Conservation (phyloP, 2,888 invertebrate species). For the Leucophenga montana region DNA sequence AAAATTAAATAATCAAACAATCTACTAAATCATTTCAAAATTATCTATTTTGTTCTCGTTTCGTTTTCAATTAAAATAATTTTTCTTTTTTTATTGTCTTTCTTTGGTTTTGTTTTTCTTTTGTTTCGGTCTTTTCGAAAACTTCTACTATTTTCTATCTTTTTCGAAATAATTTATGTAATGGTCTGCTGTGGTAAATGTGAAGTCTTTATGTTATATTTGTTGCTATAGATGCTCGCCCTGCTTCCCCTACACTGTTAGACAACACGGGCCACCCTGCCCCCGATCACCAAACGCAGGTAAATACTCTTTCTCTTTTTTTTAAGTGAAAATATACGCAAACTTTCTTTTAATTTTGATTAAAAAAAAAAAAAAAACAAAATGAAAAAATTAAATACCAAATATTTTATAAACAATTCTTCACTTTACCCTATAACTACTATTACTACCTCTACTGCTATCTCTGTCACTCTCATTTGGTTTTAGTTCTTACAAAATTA, state of each 20-base stretch:
- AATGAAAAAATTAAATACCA: constrained; percentile 47
- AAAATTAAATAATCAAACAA: constrained; percentile 10
- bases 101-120: constrained; percentile 33
- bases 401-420: constrained; percentile 50
- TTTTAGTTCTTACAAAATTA: constrained; percentile 47
- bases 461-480: constrained; percentile 59
- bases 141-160: constrained; percentile 60
- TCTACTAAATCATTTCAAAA: constrained; percentile 41
- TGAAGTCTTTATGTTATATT: constrained; percentile 84
- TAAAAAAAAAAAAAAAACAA: constrained; percentile 46
- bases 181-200: constrained; percentile 75
- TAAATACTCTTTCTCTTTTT: constrained; percentile 75
- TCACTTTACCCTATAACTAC: constrained; percentile 39
- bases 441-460: constrained; percentile 36
- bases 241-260: constrained; percentile 89
- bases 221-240: constrained; percentile 95
- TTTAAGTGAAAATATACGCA: constrained; percentile 29
- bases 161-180: constrained; percentile 67
- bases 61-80: constrained; percentile 8
- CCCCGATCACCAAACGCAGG: constrained; percentile 83
- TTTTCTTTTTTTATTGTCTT: constrained; percentile 26
- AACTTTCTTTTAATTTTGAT: constrained; percentile 52
- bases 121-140: constrained; percentile 41
- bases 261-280: constrained; percentile 87
- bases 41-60: constrained; percentile 33